phyloP scores from a whole-genome alignment of 2,888 invertebrate genomes.

The Hoplodrina blanda region DNA sequence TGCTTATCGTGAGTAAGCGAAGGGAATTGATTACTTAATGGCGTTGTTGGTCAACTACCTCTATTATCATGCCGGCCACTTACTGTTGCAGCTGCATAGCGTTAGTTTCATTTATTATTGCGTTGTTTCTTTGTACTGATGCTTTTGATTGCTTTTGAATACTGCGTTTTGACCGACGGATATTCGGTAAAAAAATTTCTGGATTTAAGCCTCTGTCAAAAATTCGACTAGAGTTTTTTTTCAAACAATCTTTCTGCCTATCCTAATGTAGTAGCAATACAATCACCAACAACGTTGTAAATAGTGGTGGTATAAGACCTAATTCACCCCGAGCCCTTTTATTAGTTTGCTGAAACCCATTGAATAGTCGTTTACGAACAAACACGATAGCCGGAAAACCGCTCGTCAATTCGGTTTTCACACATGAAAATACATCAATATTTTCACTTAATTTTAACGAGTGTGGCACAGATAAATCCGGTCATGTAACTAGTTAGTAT shows the following conservation, averaged over 20 bases:
- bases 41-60: conserved; percentile 53
- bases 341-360: not conserved
- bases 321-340: not conserved
- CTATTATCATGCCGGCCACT: conserved; percentile 50
- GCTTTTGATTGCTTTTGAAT: conserved; percentile 13
- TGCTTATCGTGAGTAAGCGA: conserved; percentile 51
- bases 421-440: conserved; percentile 31
- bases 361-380: not conserved
- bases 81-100: conserved; percentile 44
- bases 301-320: not conserved
- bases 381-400: not conserved
- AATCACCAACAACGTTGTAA: not conserved
- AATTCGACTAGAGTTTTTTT: not conserved
- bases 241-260: not conserved
- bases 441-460: conserved; percentile 51
- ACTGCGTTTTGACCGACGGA: not conserved
- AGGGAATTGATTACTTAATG: conserved; percentile 61
- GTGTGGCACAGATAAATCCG: conserved; percentile 70
- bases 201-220: not conserved
- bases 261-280: not conserved
- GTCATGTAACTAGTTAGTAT: conserved; percentile 77
- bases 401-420: conserved; percentile 7
- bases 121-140: conserved; percentile 18
- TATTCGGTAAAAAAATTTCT: not conserved
- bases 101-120: conserved; percentile 35